A percentile compares a stretch with the other conserved stretches of the same genome.
Conservation (phyloP, 2,797 vertebrate genomes). For the Anas acuta region DNA sequence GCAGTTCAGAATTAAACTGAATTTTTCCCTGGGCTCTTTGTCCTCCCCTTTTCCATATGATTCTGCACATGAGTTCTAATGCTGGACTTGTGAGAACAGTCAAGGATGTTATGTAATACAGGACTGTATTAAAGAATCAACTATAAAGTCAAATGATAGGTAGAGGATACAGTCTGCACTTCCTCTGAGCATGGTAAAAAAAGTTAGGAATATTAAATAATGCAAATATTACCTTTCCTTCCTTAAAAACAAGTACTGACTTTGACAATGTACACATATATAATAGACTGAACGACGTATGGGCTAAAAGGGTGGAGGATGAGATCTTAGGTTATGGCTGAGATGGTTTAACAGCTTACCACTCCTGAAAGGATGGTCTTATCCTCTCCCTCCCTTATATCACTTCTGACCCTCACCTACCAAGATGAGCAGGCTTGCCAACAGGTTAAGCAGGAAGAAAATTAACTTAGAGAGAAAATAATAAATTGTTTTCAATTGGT, state of each 20-base stretch:
- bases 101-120: not conserved
- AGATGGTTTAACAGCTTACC: not conserved
- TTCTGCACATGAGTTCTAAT: not conserved
- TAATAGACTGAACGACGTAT: not conserved
- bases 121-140: not conserved
- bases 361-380: not conserved
- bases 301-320: not conserved
- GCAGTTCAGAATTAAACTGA: not conserved
- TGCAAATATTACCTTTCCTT: not conserved
- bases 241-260: not conserved
- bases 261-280: not conserved
- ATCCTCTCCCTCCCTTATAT: not conserved
- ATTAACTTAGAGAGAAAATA: not conserved
- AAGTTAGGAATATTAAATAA: not conserved
- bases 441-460: not conserved
- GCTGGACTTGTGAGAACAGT: not conserved
- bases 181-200: not conserved
- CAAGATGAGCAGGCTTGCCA: not conserved
- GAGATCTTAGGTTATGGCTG: not conserved
- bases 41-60: accelerated
- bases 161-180: not conserved
- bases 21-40: not conserved
- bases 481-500: not conserved
- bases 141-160: not conserved
- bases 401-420: not conserved